Percentiles rank a stretch among this genome's conserved stretches.
These are phyloP conservation scores for Notocelia uddmanniana DNA, from an alignment of 2,888 invertebrate genomes.

Conservation along the genomic window DNA sequence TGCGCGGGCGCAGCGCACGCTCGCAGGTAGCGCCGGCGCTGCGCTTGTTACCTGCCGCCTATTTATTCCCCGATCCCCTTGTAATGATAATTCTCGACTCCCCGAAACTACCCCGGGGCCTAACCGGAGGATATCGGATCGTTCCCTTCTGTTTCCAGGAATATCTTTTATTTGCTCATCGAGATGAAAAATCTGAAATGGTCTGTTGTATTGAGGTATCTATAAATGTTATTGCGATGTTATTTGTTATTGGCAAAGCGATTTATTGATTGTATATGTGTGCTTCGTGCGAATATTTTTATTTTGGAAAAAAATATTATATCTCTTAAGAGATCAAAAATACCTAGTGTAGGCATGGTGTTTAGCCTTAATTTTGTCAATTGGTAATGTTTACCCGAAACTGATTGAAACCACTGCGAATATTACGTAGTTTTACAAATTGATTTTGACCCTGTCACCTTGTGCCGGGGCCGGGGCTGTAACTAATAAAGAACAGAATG, in stretches of 20 bases:
- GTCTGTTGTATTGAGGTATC: background rate
- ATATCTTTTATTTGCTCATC: constrained; percentile 24
- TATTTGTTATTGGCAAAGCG: constrained; percentile 18
- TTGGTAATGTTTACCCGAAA: too few species aligned
- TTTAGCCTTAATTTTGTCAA: too few species aligned
- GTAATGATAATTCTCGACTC: constrained; percentile 33
- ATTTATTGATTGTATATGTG: background rate
- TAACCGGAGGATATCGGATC: constrained; percentile 15
- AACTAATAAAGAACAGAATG: too few species aligned
- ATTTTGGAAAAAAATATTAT: too few species aligned
- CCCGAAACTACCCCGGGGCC: constrained; percentile 28
- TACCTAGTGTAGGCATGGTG: too few species aligned
- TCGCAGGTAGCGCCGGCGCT: constrained; percentile 78
- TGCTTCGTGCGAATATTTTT: constrained; percentile 20
- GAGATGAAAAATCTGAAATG: background rate
- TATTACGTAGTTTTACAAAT: too few species aligned
- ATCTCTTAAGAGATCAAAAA: too few species aligned
- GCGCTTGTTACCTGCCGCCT: constrained; percentile 60
- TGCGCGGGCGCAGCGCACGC: constrained; percentile 42
- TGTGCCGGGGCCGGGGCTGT: too few species aligned
- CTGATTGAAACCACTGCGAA: too few species aligned
- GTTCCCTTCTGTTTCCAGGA: constrained; percentile 24
- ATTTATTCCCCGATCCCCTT: constrained; percentile 47
- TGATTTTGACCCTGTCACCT: too few species aligned
- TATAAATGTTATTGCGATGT: constrained; percentile 15